Percentiles rank a stretch among this genome's conserved stretches.
phyloP scores from a whole-genome alignment of 2,113 vertebrate genomes.

The Ia io region DNA sequence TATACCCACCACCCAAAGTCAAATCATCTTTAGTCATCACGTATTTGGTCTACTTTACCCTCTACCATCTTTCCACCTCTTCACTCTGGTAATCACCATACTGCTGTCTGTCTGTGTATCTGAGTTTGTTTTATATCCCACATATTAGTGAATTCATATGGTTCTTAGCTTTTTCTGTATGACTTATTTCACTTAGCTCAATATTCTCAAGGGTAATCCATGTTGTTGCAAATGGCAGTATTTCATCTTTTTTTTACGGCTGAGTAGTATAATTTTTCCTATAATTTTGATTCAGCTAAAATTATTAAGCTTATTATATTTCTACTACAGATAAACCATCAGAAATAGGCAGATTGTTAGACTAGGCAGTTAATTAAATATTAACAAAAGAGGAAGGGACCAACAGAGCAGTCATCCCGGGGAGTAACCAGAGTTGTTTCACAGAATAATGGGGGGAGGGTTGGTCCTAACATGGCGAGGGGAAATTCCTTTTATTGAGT shows the following conservation, averaged over 20 bases:
- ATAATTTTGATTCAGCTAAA: not conserved
- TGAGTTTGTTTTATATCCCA: not conserved
- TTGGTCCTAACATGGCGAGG: too few relatives aligned
- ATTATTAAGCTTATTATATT: not conserved
- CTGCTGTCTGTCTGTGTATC: not conserved
- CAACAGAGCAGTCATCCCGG: not conserved
- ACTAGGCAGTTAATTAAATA: not conserved
- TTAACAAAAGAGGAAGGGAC: not conserved
- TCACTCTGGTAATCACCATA: not conserved
- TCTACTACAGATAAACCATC: not conserved
- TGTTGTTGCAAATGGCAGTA: not conserved
- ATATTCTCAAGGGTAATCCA: not conserved
- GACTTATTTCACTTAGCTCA: not conserved
- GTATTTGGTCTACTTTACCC: not conserved
- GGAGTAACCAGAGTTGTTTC: not conserved
- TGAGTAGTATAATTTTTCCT: not conserved
- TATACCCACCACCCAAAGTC: not conserved
- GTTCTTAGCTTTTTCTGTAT: too few relatives aligned
- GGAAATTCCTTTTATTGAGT: not conserved
- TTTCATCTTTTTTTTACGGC: not conserved
- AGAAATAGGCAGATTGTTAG: not conserved
- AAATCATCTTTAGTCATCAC: not conserved
- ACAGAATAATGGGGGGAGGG: not conserved
- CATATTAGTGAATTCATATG: not conserved
- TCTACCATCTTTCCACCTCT: not conserved